phyloP scores from a whole-genome alignment of 53 echinoderm and acorn worm species.

The Henricia sp. region DNA sequence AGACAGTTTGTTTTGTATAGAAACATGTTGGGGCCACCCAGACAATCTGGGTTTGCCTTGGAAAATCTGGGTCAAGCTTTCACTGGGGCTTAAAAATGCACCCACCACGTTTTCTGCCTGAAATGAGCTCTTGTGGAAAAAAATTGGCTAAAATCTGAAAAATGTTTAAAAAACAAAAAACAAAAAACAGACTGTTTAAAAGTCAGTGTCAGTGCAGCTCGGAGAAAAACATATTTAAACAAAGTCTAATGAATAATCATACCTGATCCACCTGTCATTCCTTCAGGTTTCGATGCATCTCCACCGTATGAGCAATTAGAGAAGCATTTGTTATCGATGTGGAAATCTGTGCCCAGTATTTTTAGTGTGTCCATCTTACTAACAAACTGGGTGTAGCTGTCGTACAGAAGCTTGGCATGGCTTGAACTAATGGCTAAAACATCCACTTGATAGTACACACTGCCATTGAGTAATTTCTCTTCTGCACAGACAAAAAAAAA shows the following conservation, averaged over 20 bases:
- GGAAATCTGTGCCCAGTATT: conserved; percentile 67
- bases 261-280: conserved; percentile 12
- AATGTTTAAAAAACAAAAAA: not conserved
- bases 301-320: conserved; percentile 28
- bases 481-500: conserved; percentile 54
- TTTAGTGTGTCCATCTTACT: conserved; percentile 54
- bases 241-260: not conserved
- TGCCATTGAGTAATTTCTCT: conserved; percentile 78
- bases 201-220: too few species aligned
- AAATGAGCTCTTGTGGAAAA: too few species aligned
- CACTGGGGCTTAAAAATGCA: too few species aligned
- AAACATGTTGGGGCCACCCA: too few species aligned
- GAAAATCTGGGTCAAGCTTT: too few species aligned
- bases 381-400: conserved; percentile 74
- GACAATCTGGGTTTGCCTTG: too few species aligned
- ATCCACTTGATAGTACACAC: conserved; percentile 81
- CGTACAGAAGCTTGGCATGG: conserved; percentile 57
- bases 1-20: too few species aligned
- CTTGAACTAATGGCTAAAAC: conserved; percentile 54
- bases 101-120: too few species aligned
- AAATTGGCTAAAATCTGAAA: not conserved
- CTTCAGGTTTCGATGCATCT: not conserved
- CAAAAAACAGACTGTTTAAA: too few species aligned
- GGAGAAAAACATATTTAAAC: not conserved
- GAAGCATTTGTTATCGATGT: conserved; percentile 63